Evolutionary conservation across 2,888 invertebrate genomes (phyloP), one percentile per base, ranked within the genome.

Genomic region (Lasioglossum villosulum): DNA sequence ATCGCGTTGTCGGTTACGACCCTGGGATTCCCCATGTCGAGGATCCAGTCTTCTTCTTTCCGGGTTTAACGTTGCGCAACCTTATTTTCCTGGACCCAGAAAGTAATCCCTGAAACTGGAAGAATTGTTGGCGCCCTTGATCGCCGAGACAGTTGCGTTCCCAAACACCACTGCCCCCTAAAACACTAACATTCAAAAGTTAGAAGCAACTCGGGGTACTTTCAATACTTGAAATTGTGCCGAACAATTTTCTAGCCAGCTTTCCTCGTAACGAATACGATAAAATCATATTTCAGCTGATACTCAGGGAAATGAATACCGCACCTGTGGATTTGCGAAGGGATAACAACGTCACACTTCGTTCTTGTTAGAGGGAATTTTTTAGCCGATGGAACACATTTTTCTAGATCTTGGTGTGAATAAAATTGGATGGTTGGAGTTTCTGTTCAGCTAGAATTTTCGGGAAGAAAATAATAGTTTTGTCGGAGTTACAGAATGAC

Each of bases 1-100:
- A 70, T 74, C 73, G 74, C 78, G 42, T 77, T 66, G 75, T 75
- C 78, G 78, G 79, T 52, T 71, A 75, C 66, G 70, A 80, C 73
- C 48, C 52, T 12, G 68, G 59, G 56, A 77, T 78, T 68, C 37
- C 39, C 66, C n/a, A 30, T 42, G 27, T 37, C 66, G 48, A 42
- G 45, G 27, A 59, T 48, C 56, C n/a, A 10, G 42, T 37, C 75
- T 68, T 10, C 37, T 34, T 63, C 42, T 30, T 12, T 30, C 23
- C 14, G 48, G 48, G 39, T 71, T 70, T 80, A 48, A 42, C 48
- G 19, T 12, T 63, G 4, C 42, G 48, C 76, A 14, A 56, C 66
- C 23, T 77, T 63, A n/a, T 73, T 73, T 39, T 75, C 48, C 27
- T 23, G 30, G 42, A 66, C 66, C 34, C 30, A 1, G 66, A 19